Conservation (phyloP, 2,888 invertebrate genomes). For the Allolobophora icterica region DNA sequence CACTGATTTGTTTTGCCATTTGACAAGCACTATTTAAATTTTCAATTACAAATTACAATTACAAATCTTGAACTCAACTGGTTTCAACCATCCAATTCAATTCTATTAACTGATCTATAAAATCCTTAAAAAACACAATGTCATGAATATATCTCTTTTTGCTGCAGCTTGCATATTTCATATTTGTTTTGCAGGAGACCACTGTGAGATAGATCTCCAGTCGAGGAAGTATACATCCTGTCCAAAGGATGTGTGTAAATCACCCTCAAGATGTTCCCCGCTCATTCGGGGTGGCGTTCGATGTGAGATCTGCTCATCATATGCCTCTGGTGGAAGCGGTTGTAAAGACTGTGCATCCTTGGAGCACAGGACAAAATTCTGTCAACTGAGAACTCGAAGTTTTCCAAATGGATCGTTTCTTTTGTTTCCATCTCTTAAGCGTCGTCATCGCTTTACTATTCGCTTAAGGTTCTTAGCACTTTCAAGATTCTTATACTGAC, state of each 20-base stretch:
- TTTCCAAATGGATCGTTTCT: conserved; percentile 83
- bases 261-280: conserved; percentile 75
- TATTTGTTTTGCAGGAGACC: conserved; percentile 69
- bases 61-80: too few species aligned
- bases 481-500: background rate
- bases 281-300: conserved; percentile 74
- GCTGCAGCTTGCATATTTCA: background rate
- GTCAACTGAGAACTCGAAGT: conserved; percentile 83
- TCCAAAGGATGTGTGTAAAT: conserved; percentile 72
- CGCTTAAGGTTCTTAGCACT: conserved; percentile 61
- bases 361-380: conserved; percentile 76
- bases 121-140: background rate
- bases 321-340: conserved; percentile 69
- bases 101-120: too few species aligned
- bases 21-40: too few species aligned
- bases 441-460: conserved; percentile 76
- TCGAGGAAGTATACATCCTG: conserved; percentile 68
- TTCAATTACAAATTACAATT: too few species aligned
- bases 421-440: conserved; percentile 86
- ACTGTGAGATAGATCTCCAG: conserved; percentile 81
- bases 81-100: background rate
- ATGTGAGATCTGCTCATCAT: conserved; percentile 45
- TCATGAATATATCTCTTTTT: background rate
- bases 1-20: too few species aligned
- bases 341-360: conserved; percentile 68